A percentile compares a stretch with the other conserved stretches of the same genome.
Evolutionary conservation across 2,888 invertebrate genomes (phyloP).

Genomic region (Tanaodytes sp.): DNA sequence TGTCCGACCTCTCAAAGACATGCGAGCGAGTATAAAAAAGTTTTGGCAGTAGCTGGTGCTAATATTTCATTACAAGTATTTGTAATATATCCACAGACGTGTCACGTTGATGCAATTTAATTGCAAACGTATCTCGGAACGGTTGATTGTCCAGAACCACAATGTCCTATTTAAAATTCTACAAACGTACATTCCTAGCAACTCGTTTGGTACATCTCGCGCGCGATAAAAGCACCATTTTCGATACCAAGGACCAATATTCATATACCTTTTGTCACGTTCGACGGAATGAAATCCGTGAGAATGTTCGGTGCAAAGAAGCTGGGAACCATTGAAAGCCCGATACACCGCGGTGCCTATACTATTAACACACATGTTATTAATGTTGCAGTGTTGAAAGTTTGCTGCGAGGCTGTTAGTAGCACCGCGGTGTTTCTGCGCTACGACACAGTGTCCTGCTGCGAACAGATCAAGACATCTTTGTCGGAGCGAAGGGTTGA

Average conservation of each 20-base stretch:
- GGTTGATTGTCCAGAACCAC: too few species aligned
- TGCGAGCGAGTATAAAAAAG: too few species aligned
- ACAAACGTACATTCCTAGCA: too few species aligned
- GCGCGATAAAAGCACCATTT: slow-evolving; percentile 15
- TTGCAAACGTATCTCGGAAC: too few species aligned
- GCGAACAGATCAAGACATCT: slow-evolving; percentile 51
- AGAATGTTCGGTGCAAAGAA: slow-evolving; percentile 54
- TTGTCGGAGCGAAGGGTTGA: slow-evolving; percentile 42
- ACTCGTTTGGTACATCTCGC: too few species aligned
- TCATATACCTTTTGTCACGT: slow-evolving; percentile 28
- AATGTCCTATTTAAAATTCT: too few species aligned
- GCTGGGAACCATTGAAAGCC: slow-evolving; percentile 54
- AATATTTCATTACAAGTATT: too few species aligned
- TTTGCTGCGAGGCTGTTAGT: slow-evolving; percentile 23
- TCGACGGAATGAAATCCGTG: slow-evolving; percentile 35
- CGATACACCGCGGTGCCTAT: slow-evolving; percentile 12
- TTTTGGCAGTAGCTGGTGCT: too few species aligned
- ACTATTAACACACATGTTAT: slow-evolving; percentile 44
- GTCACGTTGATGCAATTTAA: too few species aligned
- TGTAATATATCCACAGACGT: too few species aligned
- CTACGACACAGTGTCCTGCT: slow-evolving; percentile 41
- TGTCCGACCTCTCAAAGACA: slow-evolving; percentile 66
- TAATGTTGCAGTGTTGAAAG: slow-evolving; percentile 48
- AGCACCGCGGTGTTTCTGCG: slow-evolving; percentile 38
- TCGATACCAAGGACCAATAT: neutral